Conservation (phyloP, 2,113 vertebrate genomes). For the Melanocharis versteri region DNA sequence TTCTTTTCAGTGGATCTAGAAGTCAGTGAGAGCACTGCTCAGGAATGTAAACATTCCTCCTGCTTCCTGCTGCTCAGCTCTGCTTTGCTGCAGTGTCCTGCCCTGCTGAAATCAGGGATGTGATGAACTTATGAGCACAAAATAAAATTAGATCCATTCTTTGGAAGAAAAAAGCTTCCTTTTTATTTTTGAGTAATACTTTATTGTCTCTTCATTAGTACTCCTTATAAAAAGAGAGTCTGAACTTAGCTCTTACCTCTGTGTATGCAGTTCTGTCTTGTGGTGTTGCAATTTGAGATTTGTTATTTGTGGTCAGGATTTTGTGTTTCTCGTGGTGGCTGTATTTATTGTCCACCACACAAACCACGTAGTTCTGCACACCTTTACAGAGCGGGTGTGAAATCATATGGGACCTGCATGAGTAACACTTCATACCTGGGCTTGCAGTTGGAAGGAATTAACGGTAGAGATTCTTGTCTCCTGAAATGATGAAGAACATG, state of each 20-base stretch:
- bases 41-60: neutral
- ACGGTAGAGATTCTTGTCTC: neutral
- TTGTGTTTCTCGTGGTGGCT: neutral
- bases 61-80: neutral
- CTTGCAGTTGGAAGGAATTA: neutral
- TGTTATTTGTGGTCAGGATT: neutral
- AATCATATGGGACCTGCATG: accelerated
- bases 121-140: neutral
- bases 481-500: neutral
- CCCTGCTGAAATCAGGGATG: neutral
- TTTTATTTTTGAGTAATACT: neutral
- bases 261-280: neutral
- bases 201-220: neutral
- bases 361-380: neutral
- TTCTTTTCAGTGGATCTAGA: neutral
- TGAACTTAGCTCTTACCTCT: neutral
- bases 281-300: neutral
- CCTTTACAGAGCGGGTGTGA: neutral
- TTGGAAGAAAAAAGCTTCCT: neutral
- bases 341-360: neutral
- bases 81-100: neutral
- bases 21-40: neutral
- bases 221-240: neutral
- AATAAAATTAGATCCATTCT: neutral
- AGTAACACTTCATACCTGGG: neutral